These are phyloP conservation scores for Drosophila biarmipes DNA, from an alignment of 1,140 invertebrate genomes.

Conservation along the genomic window DNA sequence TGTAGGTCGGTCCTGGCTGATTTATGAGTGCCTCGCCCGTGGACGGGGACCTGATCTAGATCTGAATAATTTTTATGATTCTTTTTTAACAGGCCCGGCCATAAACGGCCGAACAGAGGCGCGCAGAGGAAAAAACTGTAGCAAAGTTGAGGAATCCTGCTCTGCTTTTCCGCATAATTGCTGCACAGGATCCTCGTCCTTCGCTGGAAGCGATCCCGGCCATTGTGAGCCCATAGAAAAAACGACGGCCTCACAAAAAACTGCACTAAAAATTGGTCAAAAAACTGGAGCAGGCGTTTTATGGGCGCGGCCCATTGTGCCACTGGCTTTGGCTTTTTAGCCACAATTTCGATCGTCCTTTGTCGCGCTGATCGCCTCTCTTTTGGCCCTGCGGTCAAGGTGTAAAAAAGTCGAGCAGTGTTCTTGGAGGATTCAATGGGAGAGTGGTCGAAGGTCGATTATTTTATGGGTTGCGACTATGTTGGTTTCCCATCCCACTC, in stretches of 20 bases:
- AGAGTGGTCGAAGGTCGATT: not conserved
- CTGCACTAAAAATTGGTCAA: slow-evolving; percentile 84
- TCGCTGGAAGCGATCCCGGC: slow-evolving; percentile 32
- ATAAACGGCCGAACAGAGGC: slow-evolving; percentile 52
- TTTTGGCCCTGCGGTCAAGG: slow-evolving; percentile 43
- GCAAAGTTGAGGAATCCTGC: slow-evolving; percentile 28
- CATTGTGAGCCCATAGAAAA: slow-evolving; percentile 55
- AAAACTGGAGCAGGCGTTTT: slow-evolving; percentile 79
- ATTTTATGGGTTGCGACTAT: not conserved
- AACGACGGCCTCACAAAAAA: slow-evolving; percentile 71
- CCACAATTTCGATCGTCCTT: slow-evolving; percentile 38
- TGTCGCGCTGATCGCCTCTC: slow-evolving; percentile 25
- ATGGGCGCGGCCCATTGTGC: slow-evolving; percentile 39
- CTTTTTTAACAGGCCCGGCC: slow-evolving; percentile 67
- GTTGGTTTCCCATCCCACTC: too few relatives aligned
- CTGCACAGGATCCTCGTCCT: slow-evolving; percentile 30
- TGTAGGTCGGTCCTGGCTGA: slow-evolving; percentile 50
- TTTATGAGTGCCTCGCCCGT: slow-evolving; percentile 50
- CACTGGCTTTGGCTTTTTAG: slow-evolving; percentile 49
- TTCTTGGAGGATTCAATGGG: not conserved
- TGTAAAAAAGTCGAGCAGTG: slow-evolving; percentile 39
- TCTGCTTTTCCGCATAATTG: slow-evolving; percentile 62
- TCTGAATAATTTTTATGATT: slow-evolving; percentile 78
- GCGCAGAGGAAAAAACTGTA: slow-evolving; percentile 36
- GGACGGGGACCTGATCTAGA: slow-evolving; percentile 72